Evolutionary conservation across 2,888 invertebrate genomes (phyloP).

Genomic region (Bedellia somnulentella): DNA sequence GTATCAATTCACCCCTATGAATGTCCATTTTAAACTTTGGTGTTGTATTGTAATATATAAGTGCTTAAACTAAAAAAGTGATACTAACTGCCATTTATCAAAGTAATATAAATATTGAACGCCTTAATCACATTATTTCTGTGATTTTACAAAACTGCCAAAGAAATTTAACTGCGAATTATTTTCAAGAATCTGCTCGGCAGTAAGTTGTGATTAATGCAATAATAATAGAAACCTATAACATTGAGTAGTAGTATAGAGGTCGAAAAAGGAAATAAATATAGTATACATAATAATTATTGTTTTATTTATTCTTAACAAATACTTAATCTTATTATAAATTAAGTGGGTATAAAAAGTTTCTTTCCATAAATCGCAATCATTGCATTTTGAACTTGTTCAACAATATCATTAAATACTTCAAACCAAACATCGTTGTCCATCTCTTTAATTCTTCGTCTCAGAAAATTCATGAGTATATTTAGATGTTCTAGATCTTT

Average conservation of each 20-base stretch:
- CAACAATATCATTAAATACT: slow-evolving; percentile 65
- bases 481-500: slow-evolving; percentile 39
- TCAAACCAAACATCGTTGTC: slow-evolving; percentile 59
- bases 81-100: slow-evolving; percentile 47
- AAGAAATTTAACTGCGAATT: slow-evolving; percentile 5
- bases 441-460: slow-evolving; percentile 28
- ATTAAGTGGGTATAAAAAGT: slow-evolving; percentile 22
- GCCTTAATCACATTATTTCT: slow-evolving; percentile 7
- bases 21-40: slow-evolving; percentile 18
- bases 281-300: background rate
- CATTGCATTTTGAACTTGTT: slow-evolving; percentile 70
- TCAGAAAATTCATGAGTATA: slow-evolving; percentile 53
- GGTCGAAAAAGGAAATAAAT: too few relatives aligned
- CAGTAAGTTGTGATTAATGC: slow-evolving; percentile 1
- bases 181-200: too few relatives aligned
- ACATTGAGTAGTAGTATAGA: too few relatives aligned
- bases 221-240: too few relatives aligned
- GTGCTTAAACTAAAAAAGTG: slow-evolving; percentile 28
- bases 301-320: too few relatives aligned
- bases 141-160: slow-evolving; percentile 11
- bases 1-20: too few relatives aligned
- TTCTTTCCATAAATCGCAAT: slow-evolving; percentile 59
- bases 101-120: too few relatives aligned
- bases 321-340: background rate
- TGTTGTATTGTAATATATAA: slow-evolving; percentile 16